These are phyloP conservation scores for Bombus affinis DNA, from an alignment of 1,140 invertebrate genomes.

Conservation along the genomic window DNA sequence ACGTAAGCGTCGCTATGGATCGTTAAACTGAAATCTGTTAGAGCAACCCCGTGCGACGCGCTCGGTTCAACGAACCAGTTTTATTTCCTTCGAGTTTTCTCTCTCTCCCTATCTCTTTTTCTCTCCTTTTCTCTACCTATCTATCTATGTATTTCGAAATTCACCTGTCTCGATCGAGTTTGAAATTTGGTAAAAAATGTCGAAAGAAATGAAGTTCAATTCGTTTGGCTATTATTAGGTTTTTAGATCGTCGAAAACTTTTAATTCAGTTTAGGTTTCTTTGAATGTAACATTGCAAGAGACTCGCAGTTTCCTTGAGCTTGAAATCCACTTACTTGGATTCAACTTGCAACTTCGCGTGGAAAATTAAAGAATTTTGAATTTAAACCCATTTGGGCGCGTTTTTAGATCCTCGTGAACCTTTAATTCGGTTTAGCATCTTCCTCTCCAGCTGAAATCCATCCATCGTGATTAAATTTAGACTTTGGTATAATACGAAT, in stretches of 20 bases:
- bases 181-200: background rate
- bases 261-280: too few relatives aligned
- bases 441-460: background rate
- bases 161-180: background rate
- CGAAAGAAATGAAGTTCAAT: background rate
- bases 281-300: too few relatives aligned
- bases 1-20: constrained; percentile 45
- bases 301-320: too few relatives aligned
- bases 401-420: background rate
- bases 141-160: background rate
- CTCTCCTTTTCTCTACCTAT: background rate
- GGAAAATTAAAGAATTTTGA: background rate
- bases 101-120: too few relatives aligned
- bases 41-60: constrained; percentile 17
- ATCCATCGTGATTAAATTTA: background rate
- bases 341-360: background rate
- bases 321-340: background rate
- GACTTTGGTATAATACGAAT: background rate
- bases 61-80: constrained; percentile 34
- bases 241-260: background rate
- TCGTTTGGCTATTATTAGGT: background rate
- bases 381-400: background rate
- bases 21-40: constrained; percentile 44
- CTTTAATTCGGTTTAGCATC: background rate
- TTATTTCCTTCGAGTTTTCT: constrained; percentile 18